Evolutionary conservation across 1,140 invertebrate species (phyloP), one percentile per base, ranked within the genome.

Genomic region (Meloidogyne chitwoodi): DNA sequence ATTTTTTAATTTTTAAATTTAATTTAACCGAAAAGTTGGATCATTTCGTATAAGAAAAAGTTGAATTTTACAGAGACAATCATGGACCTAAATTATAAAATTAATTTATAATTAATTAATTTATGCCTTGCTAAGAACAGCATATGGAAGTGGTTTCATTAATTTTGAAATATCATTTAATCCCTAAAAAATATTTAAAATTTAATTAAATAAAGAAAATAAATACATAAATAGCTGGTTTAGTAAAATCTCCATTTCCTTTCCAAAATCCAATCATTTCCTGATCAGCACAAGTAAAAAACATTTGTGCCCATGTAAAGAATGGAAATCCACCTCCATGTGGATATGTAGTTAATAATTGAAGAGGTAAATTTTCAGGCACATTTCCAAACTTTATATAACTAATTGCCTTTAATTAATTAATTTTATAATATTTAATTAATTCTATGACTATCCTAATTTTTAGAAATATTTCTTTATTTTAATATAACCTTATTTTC

Each of bases 221-320:
- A 31, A 41, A 31, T n/a, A 63, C 69, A 75, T 75, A 26, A 34
- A 29, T 29, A 31, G 82, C 65, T 26, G 80, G 85, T 61, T 86
- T 87, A 48, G 75, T 68, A 62, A 86, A 87, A 70, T 86, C 85
- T 16, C 86, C 85, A 62, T 85, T 87, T 44, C 85, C 86, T 78
- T 87, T 86, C 78, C 86, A 86, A 68, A 85, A 86, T 27, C 85
- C 85, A 63, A 86, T 82, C 56, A 87, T 74, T 61, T 86, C 84
- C 74, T 85, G 80, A 22, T 79, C 78, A 24, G 78, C 78, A 66
- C 67, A 72, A 22, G 82, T 83, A 75, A 86, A 86, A 75, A 86
- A 86, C 48, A 86, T 41, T 63, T 86, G 85, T 16, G 84, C 85
- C 84, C 84, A 84, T 56, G 83, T 84, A 79, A 84, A 84, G 69